Percentiles rank a stretch among this genome's conserved stretches.
Conservation (phyloP, 2,113 vertebrate genomes). For the Ellobius talpinus region DNA sequence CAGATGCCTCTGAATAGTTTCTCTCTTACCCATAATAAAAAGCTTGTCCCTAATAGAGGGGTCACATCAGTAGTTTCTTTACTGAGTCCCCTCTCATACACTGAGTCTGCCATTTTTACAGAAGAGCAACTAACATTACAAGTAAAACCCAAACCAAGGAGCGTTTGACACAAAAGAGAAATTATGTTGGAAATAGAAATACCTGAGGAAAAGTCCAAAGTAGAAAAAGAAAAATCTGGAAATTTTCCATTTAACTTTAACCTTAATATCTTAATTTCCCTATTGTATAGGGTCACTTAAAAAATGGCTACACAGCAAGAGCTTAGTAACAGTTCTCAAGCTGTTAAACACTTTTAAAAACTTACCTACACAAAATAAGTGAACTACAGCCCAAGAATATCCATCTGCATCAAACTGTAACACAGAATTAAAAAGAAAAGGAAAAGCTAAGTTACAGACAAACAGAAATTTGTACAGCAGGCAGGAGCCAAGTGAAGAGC, state of each 20-base stretch:
- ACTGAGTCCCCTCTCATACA: neutral
- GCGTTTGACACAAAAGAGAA: slow-evolving; percentile 11
- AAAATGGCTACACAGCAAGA: neutral
- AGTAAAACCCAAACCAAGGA: neutral
- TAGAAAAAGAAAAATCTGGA: neutral
- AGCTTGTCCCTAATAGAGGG: neutral
- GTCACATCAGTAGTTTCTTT: no score
- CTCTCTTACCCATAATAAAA: neutral
- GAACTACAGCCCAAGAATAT: slow-evolving; percentile 94
- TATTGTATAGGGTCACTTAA: neutral
- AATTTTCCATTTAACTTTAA: slow-evolving; percentile 29
- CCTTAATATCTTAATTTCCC: neutral
- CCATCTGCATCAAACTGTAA: slow-evolving; percentile 92
- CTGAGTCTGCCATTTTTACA: neutral
- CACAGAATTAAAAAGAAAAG: slow-evolving; percentile 63
- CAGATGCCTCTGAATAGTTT: neutral
- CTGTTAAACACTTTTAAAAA: slow-evolving; percentile 60
- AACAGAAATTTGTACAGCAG: neutral
- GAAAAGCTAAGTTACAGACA: neutral
- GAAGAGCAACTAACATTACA: neutral
- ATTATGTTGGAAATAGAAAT: neutral
- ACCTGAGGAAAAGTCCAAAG: slow-evolving; percentile 39
- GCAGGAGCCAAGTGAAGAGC: neutral
- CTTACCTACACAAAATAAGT: slow-evolving; percentile 94
- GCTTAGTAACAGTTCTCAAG: neutral